Conservation (phyloP, 1,140 invertebrate species). For the Teleopsis dalmanni region DNA sequence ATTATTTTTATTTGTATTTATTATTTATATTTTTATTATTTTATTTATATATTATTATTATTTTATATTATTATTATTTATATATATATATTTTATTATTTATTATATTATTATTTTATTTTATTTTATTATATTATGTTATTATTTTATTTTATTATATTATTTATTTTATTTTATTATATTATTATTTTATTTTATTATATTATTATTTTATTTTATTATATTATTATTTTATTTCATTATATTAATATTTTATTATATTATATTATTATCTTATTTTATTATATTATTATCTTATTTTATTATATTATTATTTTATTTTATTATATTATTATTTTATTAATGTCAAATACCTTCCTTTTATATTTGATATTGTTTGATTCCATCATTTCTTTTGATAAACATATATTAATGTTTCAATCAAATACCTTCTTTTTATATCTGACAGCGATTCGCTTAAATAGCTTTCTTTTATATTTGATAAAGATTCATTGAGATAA, state of each 20-base stretch:
- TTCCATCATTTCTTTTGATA: no score
- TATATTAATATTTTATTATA: neutral
- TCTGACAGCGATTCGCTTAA: no score
- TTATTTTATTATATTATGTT: neutral
- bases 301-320: neutral
- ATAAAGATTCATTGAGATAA: no score
- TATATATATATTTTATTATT: neutral
- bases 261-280: neutral
- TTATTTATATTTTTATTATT: neutral
- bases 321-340: neutral
- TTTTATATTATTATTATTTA: neutral
- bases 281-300: neutral
- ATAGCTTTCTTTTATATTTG: no score
- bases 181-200: neutral
- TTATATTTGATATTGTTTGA: no score
- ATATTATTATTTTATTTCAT: neutral
- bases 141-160: neutral
- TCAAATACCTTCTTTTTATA: no score
- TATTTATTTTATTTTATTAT: neutral
- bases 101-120: neutral
- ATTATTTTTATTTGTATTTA: neutral
- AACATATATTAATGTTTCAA: no score
- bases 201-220: neutral
- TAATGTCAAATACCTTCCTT: no score
- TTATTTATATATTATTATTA: neutral